Conservation (phyloP, 1,140 invertebrate species). For the Aphaenogaster floridana region DNA sequence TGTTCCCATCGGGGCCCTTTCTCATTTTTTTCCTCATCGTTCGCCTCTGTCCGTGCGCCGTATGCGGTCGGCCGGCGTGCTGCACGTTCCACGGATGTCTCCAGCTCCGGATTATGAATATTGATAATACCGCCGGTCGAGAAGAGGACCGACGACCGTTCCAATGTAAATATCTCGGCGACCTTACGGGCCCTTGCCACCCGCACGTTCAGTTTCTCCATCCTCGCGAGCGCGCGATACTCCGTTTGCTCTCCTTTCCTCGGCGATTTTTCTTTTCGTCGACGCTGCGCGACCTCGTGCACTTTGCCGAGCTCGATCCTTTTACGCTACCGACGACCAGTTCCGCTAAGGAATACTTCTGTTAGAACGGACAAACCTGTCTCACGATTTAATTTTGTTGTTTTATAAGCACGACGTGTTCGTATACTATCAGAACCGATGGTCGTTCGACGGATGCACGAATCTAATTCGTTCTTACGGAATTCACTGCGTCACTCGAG, state of each 20-base stretch:
- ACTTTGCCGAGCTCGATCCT: conserved; percentile 8
- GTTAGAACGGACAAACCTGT: conserved; percentile 1
- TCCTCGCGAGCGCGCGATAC: conserved; percentile 11
- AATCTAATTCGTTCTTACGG: conserved; percentile 54
- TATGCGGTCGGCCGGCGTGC: conserved; percentile 78
- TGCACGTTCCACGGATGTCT: conserved; percentile 79
- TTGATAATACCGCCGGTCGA: conserved; percentile 79
- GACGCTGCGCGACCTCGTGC: conserved; percentile 38
- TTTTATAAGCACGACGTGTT: not conserved
- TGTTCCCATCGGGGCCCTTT: conserved; percentile 33
- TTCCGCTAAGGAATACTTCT: conserved; percentile 40
- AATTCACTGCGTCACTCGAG: conserved; percentile 55
- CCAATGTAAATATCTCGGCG: conserved; percentile 79
- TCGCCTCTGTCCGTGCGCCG: conserved; percentile 64
- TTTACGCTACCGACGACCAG: conserved; percentile 31
- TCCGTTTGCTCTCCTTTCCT: not conserved
- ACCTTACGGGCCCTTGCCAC: conserved; percentile 71
- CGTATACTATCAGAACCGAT: not conserved
- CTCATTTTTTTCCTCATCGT: conserved; percentile 53
- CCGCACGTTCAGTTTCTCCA: conserved; percentile 60
- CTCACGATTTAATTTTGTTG: conserved; percentile 23
- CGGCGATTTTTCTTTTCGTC: not conserved
- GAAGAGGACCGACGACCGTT: conserved; percentile 68
- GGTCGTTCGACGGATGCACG: conserved; percentile 43
- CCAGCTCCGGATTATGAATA: conserved; percentile 83